phyloP scores from a whole-genome alignment of 1,140 invertebrate genomes.

The Hestina assimilis region DNA sequence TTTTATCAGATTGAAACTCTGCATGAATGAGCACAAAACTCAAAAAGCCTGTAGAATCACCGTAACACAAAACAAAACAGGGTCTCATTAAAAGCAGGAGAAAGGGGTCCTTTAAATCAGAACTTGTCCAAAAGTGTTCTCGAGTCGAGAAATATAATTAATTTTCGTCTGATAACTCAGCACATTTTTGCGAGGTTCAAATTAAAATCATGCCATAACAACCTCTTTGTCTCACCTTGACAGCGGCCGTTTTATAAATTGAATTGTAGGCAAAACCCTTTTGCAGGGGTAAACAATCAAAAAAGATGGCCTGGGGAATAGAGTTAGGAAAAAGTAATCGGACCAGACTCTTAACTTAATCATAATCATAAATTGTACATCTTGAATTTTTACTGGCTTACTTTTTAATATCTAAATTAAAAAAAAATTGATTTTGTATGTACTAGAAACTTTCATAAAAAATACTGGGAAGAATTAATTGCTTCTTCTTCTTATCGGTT shows the following conservation, averaged over 20 bases:
- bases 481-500: no score
- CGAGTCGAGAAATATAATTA: constrained; percentile 7
- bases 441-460: no score
- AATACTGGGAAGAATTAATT: no score
- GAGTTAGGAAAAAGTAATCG: no score
- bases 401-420: no score
- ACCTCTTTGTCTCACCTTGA: constrained; percentile 46
- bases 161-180: constrained; percentile 8
- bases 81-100: constrained; percentile 1
- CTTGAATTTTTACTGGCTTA: no score
- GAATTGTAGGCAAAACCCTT: constrained; percentile 58
- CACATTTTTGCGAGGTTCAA: constrained; percentile 23
- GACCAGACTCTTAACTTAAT: no score
- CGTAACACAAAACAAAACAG: neutral
- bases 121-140: constrained; percentile 9
- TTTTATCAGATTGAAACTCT: no score
- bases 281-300: constrained; percentile 50
- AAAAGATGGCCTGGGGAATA: neutral
- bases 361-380: no score
- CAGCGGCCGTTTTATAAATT: constrained; percentile 45
- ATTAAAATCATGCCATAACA: constrained; percentile 39
- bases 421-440: no score
- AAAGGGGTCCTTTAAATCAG: constrained; percentile 2
- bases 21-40: no score
- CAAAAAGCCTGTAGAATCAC: no score